A percentile compares a stretch with the other conserved stretches of the same genome.
Conservation (phyloP, 2,113 vertebrate genomes). For the Oryzias javanicus region DNA sequence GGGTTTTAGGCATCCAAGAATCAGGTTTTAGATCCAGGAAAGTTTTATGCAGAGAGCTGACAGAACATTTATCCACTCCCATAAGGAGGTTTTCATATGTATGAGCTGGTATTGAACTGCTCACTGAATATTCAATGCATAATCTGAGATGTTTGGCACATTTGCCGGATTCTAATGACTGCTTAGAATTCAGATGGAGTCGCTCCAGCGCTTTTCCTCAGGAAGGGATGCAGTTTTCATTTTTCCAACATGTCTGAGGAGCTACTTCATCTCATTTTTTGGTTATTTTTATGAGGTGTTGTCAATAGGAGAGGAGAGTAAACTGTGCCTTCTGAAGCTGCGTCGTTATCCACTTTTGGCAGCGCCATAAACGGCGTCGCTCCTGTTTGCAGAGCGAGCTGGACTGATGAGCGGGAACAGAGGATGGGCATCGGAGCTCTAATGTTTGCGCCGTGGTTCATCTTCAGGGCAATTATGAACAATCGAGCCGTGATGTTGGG, state of each 20-base stretch:
- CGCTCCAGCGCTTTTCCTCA: slow-evolving; percentile 3
- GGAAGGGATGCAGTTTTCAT: slow-evolving; percentile 10
- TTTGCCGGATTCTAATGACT: slow-evolving; percentile 6
- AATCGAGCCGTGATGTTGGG: slow-evolving; percentile 58
- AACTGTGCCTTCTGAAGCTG: slow-evolving; percentile 15
- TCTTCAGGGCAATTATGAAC: slow-evolving; percentile 67
- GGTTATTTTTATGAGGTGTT: neutral
- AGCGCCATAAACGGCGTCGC: slow-evolving; percentile 56
- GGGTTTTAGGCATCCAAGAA: no score
- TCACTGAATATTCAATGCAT: slow-evolving; percentile 12
- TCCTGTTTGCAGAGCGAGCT: slow-evolving; percentile 45
- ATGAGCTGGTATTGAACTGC: slow-evolving; percentile 16
- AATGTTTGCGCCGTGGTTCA: slow-evolving; percentile 66
- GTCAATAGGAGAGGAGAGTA: slow-evolving; percentile 46
- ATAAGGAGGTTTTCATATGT: slow-evolving; percentile 13
- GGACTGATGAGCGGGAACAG: slow-evolving; percentile 50
- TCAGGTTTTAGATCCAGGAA: no score
- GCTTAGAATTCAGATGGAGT: slow-evolving; percentile 1
- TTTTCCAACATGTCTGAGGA: neutral
- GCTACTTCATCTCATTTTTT: neutral
- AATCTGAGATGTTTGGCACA: slow-evolving; percentile 10
- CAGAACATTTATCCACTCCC: slow-evolving; percentile 5
- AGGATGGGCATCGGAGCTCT: slow-evolving; percentile 53
- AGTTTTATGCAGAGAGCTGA: neutral
- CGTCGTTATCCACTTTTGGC: slow-evolving; percentile 45